phyloP scores from a whole-genome alignment of 2,113 vertebrate genomes.

The Archilochus colubris region DNA sequence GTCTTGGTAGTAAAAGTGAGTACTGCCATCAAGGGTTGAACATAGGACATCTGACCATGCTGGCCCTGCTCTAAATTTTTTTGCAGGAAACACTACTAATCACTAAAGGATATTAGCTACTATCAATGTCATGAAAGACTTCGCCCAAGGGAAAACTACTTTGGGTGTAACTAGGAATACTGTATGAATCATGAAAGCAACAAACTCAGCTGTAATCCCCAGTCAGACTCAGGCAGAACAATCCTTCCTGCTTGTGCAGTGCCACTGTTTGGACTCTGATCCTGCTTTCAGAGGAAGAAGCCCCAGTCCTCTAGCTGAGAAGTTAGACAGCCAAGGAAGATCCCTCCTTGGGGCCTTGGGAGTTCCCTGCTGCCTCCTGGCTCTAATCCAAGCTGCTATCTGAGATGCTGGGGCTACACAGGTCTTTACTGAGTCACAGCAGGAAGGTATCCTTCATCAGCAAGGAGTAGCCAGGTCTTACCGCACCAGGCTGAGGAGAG shows the following conservation, averaged over 20 bases:
- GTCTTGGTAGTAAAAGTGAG: not conserved
- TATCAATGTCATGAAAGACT: not conserved
- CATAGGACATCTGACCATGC: not conserved
- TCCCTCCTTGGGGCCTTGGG: not conserved
- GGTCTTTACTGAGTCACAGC: not conserved
- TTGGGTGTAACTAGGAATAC: not conserved
- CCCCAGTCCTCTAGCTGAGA: not conserved
- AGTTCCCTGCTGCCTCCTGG: not conserved
- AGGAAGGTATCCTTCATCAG: not conserved
- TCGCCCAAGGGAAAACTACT: not conserved
- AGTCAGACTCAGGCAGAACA: not conserved
- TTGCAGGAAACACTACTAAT: not conserved
- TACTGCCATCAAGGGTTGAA: not conserved
- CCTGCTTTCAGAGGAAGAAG: not conserved
- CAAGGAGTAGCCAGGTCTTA: not conserved
- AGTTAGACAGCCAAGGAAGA: not conserved
- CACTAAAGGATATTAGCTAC: not conserved
- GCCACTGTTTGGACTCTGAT: not conserved
- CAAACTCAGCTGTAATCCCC: not conserved
- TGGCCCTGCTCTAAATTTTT: not conserved
- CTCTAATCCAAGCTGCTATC: not conserved
- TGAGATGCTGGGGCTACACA: not conserved
- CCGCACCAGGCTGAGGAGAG: not conserved
- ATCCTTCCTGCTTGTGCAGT: rapidly evolving
- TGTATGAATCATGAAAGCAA: not conserved